phyloP scores from a whole-genome alignment of 2,113 vertebrate genomes.

The Enhydra lutris region DNA sequence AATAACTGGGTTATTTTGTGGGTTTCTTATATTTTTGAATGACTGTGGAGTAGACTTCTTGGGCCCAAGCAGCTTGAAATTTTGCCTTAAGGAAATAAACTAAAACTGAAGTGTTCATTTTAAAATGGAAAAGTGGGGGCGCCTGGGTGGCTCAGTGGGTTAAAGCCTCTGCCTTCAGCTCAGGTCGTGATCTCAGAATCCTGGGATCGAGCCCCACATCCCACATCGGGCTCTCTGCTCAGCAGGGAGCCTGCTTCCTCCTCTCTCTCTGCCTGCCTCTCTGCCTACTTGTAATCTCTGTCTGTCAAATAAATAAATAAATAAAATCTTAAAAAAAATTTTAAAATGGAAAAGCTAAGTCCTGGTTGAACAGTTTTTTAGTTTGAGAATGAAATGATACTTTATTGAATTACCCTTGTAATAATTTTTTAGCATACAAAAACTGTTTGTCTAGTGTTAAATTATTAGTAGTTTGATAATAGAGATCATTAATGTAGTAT shows the following conservation, averaged over 20 bases:
- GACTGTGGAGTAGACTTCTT: not conserved
- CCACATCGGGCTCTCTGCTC: too few species aligned
- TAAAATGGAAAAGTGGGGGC: not conserved
- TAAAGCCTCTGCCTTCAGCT: too few species aligned
- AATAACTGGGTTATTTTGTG: not conserved
- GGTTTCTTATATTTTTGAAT: constrained; percentile 5
- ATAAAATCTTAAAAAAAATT: not conserved
- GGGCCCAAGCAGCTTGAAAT: not conserved
- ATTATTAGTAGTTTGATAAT: not conserved
- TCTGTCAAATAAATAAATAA: too few species aligned
- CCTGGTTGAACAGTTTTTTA: not conserved
- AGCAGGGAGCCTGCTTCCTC: too few species aligned
- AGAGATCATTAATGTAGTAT: not conserved
- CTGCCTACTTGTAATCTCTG: too few species aligned
- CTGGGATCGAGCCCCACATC: too few species aligned
- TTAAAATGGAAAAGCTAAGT: not conserved
- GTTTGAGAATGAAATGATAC: constrained; percentile 18
- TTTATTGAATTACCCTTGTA: not conserved
- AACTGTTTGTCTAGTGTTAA: not conserved
- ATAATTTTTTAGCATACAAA: not conserved
- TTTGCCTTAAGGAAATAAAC: constrained; percentile 16
- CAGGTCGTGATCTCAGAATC: too few species aligned
- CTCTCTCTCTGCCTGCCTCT: too few species aligned
- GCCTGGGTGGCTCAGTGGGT: too few species aligned
- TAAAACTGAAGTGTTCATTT: not conserved